A percentile compares a stretch with the other conserved stretches of the same genome.
phyloP scores from a whole-genome alignment of 2,113 vertebrate species.

The Tyto alba region DNA sequence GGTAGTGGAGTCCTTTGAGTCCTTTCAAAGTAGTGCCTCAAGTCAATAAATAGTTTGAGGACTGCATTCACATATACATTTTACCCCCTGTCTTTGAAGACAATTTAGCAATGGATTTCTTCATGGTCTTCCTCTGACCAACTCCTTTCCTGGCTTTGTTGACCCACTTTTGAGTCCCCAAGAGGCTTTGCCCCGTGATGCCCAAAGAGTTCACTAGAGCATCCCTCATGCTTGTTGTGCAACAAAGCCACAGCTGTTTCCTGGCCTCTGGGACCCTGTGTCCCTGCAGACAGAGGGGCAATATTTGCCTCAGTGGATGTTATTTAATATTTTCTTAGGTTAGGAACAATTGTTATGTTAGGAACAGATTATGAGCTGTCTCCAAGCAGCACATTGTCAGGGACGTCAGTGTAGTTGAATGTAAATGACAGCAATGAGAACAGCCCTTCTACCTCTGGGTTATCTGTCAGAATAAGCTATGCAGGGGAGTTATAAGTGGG shows the following conservation, averaged over 20 bases:
- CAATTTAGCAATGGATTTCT: background rate
- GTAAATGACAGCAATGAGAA: background rate
- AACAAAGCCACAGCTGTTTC: constrained; percentile 35
- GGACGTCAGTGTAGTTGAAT: background rate
- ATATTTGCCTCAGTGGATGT: constrained; percentile 1
- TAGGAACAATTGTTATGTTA: background rate
- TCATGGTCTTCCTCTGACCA: background rate
- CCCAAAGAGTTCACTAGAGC: background rate
- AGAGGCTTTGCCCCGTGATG: background rate
- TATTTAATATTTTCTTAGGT: constrained; percentile 13
- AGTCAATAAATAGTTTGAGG: background rate
- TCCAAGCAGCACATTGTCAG: constrained; percentile 17
- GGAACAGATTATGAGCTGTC: constrained; percentile 26
- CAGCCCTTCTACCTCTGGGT: background rate
- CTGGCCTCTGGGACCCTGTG: background rate
- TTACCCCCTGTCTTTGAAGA: background rate
- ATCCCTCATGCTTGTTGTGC: background rate
- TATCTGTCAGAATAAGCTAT: background rate
- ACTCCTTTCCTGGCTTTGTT: background rate
- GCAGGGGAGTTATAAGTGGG: background rate
- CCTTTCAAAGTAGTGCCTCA: background rate
- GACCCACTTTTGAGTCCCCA: background rate
- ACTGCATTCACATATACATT: background rate
- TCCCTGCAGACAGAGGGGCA: background rate
- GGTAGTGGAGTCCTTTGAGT: background rate